Base-by-base conservation (phyloP, 1,140 invertebrate genomes). In the Hycleus cichorii region DNA sequence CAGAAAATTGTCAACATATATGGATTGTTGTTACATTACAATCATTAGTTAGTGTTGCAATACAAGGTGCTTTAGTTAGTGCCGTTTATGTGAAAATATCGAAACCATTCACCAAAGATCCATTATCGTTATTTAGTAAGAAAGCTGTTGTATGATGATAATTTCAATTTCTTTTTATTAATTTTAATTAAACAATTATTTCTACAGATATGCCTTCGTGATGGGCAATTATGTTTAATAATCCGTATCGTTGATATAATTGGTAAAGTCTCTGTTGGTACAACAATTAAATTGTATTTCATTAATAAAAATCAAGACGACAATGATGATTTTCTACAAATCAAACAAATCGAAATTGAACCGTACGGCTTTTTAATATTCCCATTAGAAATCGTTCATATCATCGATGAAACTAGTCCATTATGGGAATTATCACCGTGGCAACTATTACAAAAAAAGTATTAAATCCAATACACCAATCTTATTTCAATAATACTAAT, bases 381-480 rank as follows among this genome's bases (percentile, higher is more conserved):
- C 80, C 84, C 84, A 0, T 75, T 83, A 38, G 79, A 80, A 1
- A 77, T 85, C 0, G 77, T 80, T 18, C 83, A 85, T 69, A 72
- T 79, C 3, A 84, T 85, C 24, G 78, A 83, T 61, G 65, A 75
- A 11, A 63, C 72, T 3, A 83, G 81, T 61, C 83, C 83, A 0
- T 67, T 85, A 0, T 76, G 75, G 57, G 75, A 76, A 24, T 74
- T 83, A 27, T 72, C 74, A 43, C 77, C 71, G 50, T 72, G 72
- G 51, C 80, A 77, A 63, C 78, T 77, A 11, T 27, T 66, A 4
- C 52, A 60, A 12, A 58, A 63, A 39, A 26, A 57, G 64, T 68
- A 55, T 32, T 45, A 9, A 56, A 39, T 56, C 47, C 18, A 18
- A 18, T 18, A 18, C 18, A 1, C 18, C 1, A 18, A 18, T 18